phyloP scores from a whole-genome alignment of 2,888 invertebrate genomes.

The Mystacides longicornis region DNA sequence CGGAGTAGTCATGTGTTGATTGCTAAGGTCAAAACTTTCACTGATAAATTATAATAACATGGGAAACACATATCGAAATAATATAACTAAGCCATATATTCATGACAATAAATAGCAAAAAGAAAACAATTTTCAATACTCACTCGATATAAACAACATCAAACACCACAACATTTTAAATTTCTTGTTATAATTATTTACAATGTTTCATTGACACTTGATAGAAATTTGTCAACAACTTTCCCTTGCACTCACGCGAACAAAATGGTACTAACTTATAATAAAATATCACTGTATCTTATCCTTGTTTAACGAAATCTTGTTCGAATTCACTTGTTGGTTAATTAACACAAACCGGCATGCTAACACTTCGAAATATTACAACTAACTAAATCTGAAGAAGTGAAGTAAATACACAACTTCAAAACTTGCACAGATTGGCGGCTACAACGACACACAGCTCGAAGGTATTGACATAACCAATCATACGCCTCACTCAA shows the following conservation, averaged over 20 bases:
- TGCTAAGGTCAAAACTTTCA: background rate
- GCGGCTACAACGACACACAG: background rate
- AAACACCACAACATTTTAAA: slow-evolving; percentile 4
- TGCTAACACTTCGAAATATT: background rate
- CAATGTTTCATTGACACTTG: background rate
- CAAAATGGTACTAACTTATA: background rate
- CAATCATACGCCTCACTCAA: background rate
- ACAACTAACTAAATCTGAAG: background rate
- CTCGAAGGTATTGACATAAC: background rate
- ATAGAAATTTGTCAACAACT: background rate
- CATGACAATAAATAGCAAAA: background rate
- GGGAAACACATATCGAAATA: background rate
- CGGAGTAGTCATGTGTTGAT: no score
- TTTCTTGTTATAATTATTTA: background rate
- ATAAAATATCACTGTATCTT: background rate
- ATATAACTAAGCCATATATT: background rate
- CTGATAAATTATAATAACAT: background rate
- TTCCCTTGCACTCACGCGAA: background rate
- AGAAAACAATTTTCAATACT: background rate
- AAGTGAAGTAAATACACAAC: background rate
- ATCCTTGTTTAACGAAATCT: background rate
- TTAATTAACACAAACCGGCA: background rate
- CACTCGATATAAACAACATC: slow-evolving; percentile 4
- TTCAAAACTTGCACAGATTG: slow-evolving; percentile 1
- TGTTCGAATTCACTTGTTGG: background rate